These are phyloP conservation scores for Eulemur rufifrons DNA, from an alignment of 2,113 vertebrate species.

Conservation along the genomic window DNA sequence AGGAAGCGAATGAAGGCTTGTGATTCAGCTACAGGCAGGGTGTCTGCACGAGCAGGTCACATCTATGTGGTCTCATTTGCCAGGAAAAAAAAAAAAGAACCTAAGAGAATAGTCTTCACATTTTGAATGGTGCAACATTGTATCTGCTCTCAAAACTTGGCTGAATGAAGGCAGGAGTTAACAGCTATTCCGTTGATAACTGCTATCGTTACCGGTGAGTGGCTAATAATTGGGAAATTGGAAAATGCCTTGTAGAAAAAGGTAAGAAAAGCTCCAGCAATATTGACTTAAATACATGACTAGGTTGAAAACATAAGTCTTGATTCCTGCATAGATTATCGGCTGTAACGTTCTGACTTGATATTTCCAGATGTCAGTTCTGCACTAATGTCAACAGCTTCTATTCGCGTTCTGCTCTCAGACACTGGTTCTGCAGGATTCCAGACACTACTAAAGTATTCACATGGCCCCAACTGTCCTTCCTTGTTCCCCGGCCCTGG, in stretches of 20 bases:
- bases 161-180: neutral
- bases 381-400: neutral
- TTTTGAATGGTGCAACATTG: constrained; percentile 21
- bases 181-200: neutral
- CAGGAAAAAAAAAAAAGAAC: neutral
- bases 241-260: neutral
- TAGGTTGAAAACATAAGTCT: neutral
- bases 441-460: neutral
- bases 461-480: neutral
- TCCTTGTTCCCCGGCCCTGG: neutral
- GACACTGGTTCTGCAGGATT: neutral
- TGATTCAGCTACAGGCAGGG: constrained; percentile 51
- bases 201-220: neutral
- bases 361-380: neutral
- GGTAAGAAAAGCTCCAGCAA: neutral
- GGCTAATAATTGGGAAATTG: neutral
- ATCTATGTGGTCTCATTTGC: constrained; percentile 1
- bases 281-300: neutral
- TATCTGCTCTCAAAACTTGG: constrained; percentile 7
- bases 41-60: constrained; percentile 24
- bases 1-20: neutral
- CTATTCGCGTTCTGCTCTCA: neutral
- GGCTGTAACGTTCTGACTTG: neutral
- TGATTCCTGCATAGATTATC: neutral
- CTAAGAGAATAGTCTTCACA: neutral